phyloP scores from a whole-genome alignment of 2,888 invertebrate genomes.

The Papilio protenor region DNA sequence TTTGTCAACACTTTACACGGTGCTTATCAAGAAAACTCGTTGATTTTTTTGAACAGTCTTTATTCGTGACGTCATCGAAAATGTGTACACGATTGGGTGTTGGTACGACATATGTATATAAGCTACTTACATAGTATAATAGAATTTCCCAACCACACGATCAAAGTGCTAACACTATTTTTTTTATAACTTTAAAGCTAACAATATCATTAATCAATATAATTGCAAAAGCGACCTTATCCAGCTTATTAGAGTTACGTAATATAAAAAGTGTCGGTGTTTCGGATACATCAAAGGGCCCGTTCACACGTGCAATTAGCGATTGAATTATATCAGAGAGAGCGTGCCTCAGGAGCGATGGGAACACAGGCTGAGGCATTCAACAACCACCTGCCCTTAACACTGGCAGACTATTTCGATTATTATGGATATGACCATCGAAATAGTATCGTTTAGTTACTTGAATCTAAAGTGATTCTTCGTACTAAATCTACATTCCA shows the following conservation, averaged over 20 bases:
- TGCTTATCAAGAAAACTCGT: too few species aligned
- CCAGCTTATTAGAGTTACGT: conserved; percentile 23
- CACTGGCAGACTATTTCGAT: background rate
- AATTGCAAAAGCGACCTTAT: conserved; percentile 27
- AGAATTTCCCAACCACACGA: background rate
- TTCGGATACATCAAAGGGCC: conserved; percentile 42
- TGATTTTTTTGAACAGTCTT: too few species aligned
- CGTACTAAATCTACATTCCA: too few species aligned
- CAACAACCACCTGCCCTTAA: conserved; percentile 53
- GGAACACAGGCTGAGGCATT: conserved; percentile 50
- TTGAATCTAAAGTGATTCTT: too few species aligned
- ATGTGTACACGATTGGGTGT: too few species aligned
- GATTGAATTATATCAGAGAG: conserved; percentile 61
- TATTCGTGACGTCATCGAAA: too few species aligned
- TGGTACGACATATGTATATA: background rate
- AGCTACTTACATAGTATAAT: background rate
- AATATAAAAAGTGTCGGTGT: conserved; percentile 35
- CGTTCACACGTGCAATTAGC: conserved; percentile 56
- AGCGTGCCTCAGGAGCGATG: conserved; percentile 55
- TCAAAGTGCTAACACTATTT: conserved; percentile 1
- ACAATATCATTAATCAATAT: conserved; percentile 36
- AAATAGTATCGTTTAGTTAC: too few species aligned
- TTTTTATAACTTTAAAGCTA: background rate
- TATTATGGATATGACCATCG: conserved; percentile 20
- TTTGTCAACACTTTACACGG: too few species aligned